These are phyloP conservation scores for Halcyon malimbica DNA, from an alignment of 2,113 vertebrate species.

Conservation along the genomic window DNA sequence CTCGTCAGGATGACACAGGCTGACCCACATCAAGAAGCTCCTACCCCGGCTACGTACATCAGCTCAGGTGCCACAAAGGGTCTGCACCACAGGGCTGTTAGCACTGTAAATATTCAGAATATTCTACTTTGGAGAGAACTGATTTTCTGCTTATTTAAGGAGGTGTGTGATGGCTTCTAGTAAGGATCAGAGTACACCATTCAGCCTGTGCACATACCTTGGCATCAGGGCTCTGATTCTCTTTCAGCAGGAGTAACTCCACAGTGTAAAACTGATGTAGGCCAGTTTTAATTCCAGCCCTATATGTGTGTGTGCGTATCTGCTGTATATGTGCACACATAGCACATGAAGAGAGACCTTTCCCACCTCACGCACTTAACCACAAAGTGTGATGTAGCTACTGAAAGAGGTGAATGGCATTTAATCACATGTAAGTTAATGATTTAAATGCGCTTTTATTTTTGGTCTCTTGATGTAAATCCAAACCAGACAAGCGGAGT, in stretches of 20 bases:
- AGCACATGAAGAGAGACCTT: not conserved
- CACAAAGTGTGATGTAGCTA: constrained; percentile 31
- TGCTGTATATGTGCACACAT: not conserved
- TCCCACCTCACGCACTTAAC: constrained; percentile 42
- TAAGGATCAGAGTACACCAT: not conserved
- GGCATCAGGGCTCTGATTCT: not conserved
- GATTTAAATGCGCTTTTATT: constrained; percentile 72
- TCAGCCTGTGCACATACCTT: not conserved
- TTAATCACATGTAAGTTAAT: constrained; percentile 66
- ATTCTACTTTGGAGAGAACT: not conserved
- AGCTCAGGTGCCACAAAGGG: not conserved
- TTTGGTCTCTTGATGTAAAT: constrained; percentile 68
- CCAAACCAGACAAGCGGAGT: constrained; percentile 70
- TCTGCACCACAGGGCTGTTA: not conserved
- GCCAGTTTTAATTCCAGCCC: not conserved
- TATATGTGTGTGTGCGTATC: not conserved
- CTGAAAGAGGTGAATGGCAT: constrained; percentile 48
- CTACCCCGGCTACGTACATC: fast-evolving
- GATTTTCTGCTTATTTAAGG: not conserved
- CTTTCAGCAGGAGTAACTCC: not conserved
- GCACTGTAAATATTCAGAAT: not conserved
- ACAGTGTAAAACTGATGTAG: not conserved
- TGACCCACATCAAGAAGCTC: not conserved
- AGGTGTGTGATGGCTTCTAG: not conserved
- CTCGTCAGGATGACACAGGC: not conserved